Evolutionary conservation across 2,797 vertebrate species (phyloP), one percentile per base, ranked within the genome.

Genomic region (Oryzias sinensis): DNA sequence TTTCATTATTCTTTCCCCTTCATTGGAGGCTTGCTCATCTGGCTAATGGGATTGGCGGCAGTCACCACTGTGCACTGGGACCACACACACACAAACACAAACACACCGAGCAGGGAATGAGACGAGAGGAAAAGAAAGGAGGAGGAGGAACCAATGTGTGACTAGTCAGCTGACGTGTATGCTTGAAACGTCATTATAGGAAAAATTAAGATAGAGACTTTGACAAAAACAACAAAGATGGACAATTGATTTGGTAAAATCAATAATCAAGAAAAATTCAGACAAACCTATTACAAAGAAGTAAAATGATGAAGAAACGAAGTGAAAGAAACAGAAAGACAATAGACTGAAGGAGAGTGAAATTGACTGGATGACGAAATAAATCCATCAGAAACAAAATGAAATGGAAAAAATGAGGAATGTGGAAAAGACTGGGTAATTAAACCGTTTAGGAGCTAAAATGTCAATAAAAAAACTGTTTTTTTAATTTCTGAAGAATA

Each of bases 1-100:
- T 81, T 79, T 84, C 83, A 81, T 86, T 83, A 81, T 60, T 78
- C 79, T 87, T 88, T 87, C 79, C 75, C 74, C 84, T 83, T 87
- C 82, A 85, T 85, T 89, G 81, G 77, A 77, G 61, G 75, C 60
- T 70, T 74, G 79, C 80, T 89, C 88, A 90, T 87, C 85, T 90
- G 86, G 75, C 77, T 88, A 88, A 88, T 89, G 82, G 85, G 75
- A 86, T 87, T 87, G 82, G 83, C 80, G 82, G 81, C 77, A 82
- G 75, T 71, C 72, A 74, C 67, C 42, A 57, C 54, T 62, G 56
- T 41, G 52, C 17, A 33, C 40, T 20, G 50, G 59, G 70, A 76
- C 65, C 7, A 14, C 43, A 42, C 63, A 60, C 56, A 46, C 52
- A 52, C 53, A 44, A 51, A 54, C 56, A 42, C 42, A 65, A 56